Conservation (phyloP, 2,113 vertebrate species). For the Arenaria interpres region DNA sequence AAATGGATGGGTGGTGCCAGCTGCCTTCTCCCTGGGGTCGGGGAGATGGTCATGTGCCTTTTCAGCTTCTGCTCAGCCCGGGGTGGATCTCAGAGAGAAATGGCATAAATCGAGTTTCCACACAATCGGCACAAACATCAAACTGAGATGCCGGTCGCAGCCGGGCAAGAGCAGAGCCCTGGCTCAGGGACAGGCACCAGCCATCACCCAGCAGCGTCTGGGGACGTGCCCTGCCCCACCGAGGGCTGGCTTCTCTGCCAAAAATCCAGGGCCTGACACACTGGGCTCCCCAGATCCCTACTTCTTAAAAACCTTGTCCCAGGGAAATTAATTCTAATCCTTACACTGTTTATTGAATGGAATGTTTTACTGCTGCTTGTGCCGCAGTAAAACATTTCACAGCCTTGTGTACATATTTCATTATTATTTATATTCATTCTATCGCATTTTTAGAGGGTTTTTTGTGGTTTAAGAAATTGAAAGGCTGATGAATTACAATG, state of each 20-base stretch:
- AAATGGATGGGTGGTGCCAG: background rate
- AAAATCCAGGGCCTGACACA: background rate
- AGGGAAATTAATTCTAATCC: background rate
- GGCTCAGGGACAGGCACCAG: background rate
- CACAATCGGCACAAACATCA: background rate
- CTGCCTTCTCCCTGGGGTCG: background rate
- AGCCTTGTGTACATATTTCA: rapidly evolving
- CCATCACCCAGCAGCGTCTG: background rate
- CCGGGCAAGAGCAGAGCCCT: rapidly evolving
- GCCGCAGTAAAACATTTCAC: background rate
- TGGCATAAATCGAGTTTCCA: background rate
- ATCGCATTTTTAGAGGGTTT: rapidly evolving
- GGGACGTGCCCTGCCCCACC: background rate
- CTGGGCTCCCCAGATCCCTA: background rate
- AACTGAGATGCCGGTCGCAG: rapidly evolving
- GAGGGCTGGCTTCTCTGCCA: background rate
- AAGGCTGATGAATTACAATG: background rate
- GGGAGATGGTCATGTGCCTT: rapidly evolving
- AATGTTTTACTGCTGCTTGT: background rate
- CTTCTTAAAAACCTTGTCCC: background rate
- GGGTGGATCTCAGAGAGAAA: background rate
- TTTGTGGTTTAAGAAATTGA: background rate
- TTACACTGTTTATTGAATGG: background rate
- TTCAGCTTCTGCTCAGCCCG: background rate
- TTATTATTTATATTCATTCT: background rate